Evolutionary conservation across 1,140 invertebrate species (phyloP).

Genomic region (Chlorops oryzae): DNA sequence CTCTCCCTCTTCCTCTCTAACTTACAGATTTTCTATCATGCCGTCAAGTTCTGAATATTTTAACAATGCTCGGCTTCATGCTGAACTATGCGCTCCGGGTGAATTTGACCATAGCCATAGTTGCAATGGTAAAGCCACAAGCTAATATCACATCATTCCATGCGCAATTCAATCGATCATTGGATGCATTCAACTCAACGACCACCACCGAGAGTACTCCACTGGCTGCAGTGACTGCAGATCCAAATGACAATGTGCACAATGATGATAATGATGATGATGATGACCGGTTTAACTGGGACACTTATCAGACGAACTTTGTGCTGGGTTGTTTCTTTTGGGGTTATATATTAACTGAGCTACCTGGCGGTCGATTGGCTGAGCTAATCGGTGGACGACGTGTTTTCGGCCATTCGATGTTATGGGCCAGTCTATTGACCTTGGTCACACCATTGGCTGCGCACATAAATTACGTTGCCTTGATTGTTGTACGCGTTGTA

Average conservation of each 20-base stretch:
- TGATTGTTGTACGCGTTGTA: conserved; percentile 59
- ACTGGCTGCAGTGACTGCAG: conserved; percentile 5
- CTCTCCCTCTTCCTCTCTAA: conserved; percentile 16
- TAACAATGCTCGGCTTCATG: conserved; percentile 82
- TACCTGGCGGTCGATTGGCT: conserved; percentile 78
- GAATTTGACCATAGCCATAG: conserved; percentile 83
- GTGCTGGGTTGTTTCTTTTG: conserved; percentile 83
- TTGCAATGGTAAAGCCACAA: conserved; percentile 66
- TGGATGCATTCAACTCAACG: no score
- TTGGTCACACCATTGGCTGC: conserved; percentile 73
- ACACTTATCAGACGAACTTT: conserved; percentile 66
- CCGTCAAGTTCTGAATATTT: conserved; percentile 71
- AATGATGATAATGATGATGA: conserved; percentile 25
- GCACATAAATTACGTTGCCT: conserved; percentile 54
- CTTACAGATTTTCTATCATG: conserved; percentile 65
- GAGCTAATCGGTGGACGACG: conserved; percentile 70
- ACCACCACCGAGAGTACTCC: conserved; percentile 12
- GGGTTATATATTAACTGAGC: conserved; percentile 78
- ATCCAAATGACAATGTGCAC: no score
- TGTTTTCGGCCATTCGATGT: conserved; percentile 79
- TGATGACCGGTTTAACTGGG: conserved; percentile 58
- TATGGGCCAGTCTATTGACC: conserved; percentile 74
- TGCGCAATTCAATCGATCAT: no score
- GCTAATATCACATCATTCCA: conserved; percentile 43
- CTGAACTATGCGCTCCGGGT: conserved; percentile 82